A percentile compares a stretch with the other conserved stretches of the same genome.
Conservation (phyloP, 2,113 vertebrate genomes). For the Phylloscopus trochiloides region DNA sequence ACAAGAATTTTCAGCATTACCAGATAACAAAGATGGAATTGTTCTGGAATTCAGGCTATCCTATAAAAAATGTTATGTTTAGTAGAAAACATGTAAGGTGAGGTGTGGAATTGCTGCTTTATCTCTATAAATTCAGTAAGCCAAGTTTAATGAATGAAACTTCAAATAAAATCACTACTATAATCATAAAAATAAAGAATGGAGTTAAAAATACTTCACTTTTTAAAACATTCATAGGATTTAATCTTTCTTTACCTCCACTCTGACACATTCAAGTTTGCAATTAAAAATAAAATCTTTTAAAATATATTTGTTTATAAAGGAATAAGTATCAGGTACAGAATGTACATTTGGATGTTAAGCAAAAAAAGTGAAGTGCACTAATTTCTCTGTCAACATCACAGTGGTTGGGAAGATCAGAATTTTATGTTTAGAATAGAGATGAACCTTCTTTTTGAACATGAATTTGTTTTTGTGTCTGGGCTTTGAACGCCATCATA, state of each 20-base stretch:
- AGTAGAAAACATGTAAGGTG: not conserved
- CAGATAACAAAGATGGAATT: rapidly evolving
- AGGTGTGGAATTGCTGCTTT: not conserved
- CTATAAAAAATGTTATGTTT: not conserved
- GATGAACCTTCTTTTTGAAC: not conserved
- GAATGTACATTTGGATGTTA: not conserved
- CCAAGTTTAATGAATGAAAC: not conserved
- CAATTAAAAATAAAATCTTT: not conserved
- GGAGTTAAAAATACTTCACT: not conserved
- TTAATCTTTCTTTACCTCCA: not conserved
- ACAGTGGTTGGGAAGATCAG: not conserved
- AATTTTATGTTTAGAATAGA: not conserved
- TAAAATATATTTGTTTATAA: not conserved
- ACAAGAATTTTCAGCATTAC: not conserved
- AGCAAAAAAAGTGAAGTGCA: not conserved
- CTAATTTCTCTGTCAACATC: not conserved
- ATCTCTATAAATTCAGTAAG: not conserved
- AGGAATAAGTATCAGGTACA: not conserved
- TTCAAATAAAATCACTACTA: not conserved
- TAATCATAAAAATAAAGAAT: not conserved
- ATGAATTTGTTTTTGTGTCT: not conserved
- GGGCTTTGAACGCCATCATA: not conserved
- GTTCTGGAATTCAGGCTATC: not conserved
- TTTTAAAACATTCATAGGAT: not conserved
- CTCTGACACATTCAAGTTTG: not conserved